Evolutionary conservation across 2,113 vertebrate genomes (phyloP), one percentile per base, ranked within the genome.

Genomic region (Crotophaga sulcirostris): DNA sequence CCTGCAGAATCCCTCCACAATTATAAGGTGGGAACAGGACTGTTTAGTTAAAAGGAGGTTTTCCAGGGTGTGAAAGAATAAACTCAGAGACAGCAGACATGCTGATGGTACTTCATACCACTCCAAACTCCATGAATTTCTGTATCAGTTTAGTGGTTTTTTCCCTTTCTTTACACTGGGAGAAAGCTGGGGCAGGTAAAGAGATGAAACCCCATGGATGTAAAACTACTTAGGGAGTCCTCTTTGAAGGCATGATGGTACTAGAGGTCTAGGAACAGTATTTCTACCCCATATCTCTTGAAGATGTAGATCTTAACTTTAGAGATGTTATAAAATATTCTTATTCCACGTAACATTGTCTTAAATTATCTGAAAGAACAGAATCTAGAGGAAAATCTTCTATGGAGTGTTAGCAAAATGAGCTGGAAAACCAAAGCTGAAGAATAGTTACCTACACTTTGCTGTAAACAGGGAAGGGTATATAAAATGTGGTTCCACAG

Each of bases 181-280:
- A 69, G 36, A 51, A 76, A 49, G 31, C 25, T 11, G 3, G 33
- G 6, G 18, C 60, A 67, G 34, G 26, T 47, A 64, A 70, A 82
- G 11, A 26, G 54, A 24, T 63, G 33, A 58, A 34, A 36, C 5
- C 7, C 16, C 0, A 0, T 21, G 17, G n/a, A 17, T 26, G 29
- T 69, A 16, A 34, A 88, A 80, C 23, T 73, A 56, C 81, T 60
- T 26, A 21, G 68, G 6, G 17, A 75, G 44, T 45, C 34, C 12
- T 85, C 45, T 64, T 82, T 28, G 70, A 86, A 84, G 44, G 21
- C 62, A 31, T 9, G 16, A 60, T 60, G 15, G 8, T 75, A 24
- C 28, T 51, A 20, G 44, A 76, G 64, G 21, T 10, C 40, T 36
- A 72, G 24, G n/a, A 87, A 47, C 12, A 63, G 34, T 67, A 26